phyloP scores from a whole-genome alignment of 2,797 vertebrate species.

The Gymnothorax javanicus region DNA sequence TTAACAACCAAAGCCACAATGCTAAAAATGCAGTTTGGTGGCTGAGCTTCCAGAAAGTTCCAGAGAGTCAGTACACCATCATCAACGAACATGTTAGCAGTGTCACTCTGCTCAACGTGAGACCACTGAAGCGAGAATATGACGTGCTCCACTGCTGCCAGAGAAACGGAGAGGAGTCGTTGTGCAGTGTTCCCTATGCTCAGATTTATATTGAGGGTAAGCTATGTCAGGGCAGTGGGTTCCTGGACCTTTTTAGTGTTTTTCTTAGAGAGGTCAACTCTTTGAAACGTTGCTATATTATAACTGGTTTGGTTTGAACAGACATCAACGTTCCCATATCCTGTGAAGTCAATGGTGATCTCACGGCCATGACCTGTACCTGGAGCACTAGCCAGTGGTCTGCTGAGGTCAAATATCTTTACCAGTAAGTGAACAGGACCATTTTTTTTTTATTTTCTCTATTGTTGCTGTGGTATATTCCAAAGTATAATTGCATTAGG shows the following conservation, averaged over 20 bases:
- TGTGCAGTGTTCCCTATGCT: slow-evolving; percentile 78
- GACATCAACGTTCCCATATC: slow-evolving; percentile 75
- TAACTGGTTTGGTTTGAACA: slow-evolving; percentile 46
- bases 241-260: neutral
- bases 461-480: neutral
- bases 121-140: slow-evolving; percentile 73
- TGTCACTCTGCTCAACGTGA: slow-evolving; percentile 75
- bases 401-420: slow-evolving; percentile 54
- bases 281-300: neutral
- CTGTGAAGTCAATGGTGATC: slow-evolving; percentile 82
- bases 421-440: slow-evolving; percentile 54
- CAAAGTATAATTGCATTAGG: neutral
- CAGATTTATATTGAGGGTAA: slow-evolving; percentile 87
- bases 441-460: neutral
- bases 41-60: slow-evolving; percentile 75
- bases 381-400: slow-evolving; percentile 74
- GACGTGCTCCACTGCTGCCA: slow-evolving; percentile 82
- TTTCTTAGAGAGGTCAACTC: neutral
- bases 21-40: slow-evolving; percentile 79
- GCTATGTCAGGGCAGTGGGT: slow-evolving; percentile 24
- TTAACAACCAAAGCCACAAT: slow-evolving; percentile 71
- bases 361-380: slow-evolving; percentile 85
- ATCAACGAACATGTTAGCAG: slow-evolving; percentile 77
- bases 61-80: slow-evolving; percentile 72
- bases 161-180: slow-evolving; percentile 51